These are phyloP conservation scores for Odontesthes bonariensis DNA, from an alignment of 2,113 vertebrate species.

Conservation along the genomic window DNA sequence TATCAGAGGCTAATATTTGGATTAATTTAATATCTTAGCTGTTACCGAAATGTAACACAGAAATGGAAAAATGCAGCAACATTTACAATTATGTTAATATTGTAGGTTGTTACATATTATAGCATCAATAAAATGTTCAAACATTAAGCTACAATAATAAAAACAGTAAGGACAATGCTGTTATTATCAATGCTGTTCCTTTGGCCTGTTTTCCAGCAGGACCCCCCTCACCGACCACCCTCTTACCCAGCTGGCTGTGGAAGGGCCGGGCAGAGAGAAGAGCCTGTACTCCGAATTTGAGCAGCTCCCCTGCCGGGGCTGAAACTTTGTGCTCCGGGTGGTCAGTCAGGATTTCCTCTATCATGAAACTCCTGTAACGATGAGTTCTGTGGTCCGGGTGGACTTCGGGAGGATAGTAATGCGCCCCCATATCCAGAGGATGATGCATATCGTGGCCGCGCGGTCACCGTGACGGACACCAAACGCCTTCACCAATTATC, in stretches of 20 bases:
- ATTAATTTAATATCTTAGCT: too few relatives aligned
- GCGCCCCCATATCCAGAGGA: slow-evolving; percentile 89
- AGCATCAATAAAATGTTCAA: too few relatives aligned
- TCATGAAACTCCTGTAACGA: slow-evolving; percentile 98
- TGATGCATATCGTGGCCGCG: slow-evolving; percentile 87
- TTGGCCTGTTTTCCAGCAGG: too few relatives aligned
- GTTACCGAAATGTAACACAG: too few relatives aligned
- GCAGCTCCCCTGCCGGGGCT: slow-evolving; percentile 89
- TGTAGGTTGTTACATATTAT: too few relatives aligned
- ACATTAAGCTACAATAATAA: too few relatives aligned
- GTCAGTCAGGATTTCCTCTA: slow-evolving; percentile 97
- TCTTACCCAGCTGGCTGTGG: slow-evolving; percentile 92
- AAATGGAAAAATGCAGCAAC: too few relatives aligned
- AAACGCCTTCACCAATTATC: neutral
- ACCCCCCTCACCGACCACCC: neutral
- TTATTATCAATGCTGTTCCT: too few relatives aligned
- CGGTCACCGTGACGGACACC: slow-evolving; percentile 30
- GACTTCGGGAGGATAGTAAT: slow-evolving; percentile 88
- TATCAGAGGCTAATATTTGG: too few relatives aligned
- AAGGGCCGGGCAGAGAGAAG: slow-evolving; percentile 92
- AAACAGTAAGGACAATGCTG: too few relatives aligned
- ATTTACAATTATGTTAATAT: too few relatives aligned
- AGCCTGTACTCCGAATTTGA: slow-evolving; percentile 96
- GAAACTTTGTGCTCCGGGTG: slow-evolving; percentile 88
- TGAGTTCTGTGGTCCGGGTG: slow-evolving; percentile 93